These are phyloP conservation scores for Argopecten irradians DNA, from an alignment of 1,140 invertebrate genomes.

Conservation along the genomic window DNA sequence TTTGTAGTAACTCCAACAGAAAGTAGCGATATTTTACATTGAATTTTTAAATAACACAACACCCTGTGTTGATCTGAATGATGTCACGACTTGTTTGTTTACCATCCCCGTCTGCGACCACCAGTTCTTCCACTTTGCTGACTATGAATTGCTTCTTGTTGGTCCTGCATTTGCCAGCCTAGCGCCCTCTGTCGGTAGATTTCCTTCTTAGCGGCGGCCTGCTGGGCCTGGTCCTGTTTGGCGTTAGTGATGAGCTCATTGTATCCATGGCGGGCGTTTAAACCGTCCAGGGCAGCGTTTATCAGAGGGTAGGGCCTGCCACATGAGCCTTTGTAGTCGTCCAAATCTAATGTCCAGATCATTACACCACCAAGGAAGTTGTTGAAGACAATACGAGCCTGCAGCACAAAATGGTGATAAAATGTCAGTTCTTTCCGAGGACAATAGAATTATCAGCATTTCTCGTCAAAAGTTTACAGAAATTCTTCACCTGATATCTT, in stretches of 20 bases:
- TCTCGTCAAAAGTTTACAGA: too few relatives aligned
- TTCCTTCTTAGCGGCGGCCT: constrained; percentile 25
- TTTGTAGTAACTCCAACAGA: background rate
- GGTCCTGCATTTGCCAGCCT: background rate
- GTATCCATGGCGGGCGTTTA: constrained; percentile 35
- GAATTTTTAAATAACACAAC: background rate
- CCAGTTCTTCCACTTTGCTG: background rate
- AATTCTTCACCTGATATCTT: too few relatives aligned
- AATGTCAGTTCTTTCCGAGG: too few relatives aligned
- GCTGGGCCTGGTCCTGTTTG: constrained; percentile 29
- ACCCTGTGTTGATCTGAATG: background rate
- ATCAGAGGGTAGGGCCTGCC: constrained; percentile 42
- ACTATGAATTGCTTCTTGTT: background rate
- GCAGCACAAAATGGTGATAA: background rate
- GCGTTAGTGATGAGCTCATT: constrained; percentile 4
- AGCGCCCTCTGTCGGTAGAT: constrained; percentile 10
- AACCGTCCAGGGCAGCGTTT: constrained; percentile 39
- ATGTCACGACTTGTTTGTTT: background rate
- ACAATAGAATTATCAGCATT: too few relatives aligned
- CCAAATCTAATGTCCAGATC: constrained; percentile 45
- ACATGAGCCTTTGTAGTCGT: constrained; percentile 40
- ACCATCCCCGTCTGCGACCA: background rate
- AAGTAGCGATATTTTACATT: background rate
- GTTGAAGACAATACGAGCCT: constrained; percentile 43
- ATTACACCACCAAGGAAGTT: constrained; percentile 40